Base-by-base conservation (phyloP, 2,888 invertebrate genomes). In the Dryocosmus kuriphilus region DNA sequence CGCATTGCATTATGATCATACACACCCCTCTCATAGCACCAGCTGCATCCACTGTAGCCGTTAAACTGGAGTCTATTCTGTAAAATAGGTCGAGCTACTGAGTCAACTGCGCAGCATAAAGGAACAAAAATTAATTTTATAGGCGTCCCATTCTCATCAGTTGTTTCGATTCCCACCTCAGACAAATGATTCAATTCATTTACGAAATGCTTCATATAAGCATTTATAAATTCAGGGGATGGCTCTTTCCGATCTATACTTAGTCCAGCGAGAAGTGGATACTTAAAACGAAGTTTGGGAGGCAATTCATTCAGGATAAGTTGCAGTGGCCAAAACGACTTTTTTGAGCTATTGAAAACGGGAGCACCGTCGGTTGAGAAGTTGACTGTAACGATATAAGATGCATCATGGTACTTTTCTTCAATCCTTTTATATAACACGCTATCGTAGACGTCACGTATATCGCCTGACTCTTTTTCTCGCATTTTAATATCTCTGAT, bases 71-170 rank as follows among this genome's bases (percentile, higher is more conserved):
- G n/a, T n/a, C n/a, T n/a, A n/a, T n/a, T n/a, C n/a, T n/a, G n/a
- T n/a, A n/a, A n/a, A n/a, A n/a, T n/a, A n/a, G n/a, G n/a, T n/a
- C n/a, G n/a, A n/a, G 82, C 83, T 27, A 79, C 74, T 24, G 81
- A 80, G 75, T 82, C 82, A 5, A 78, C 78, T 22, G 61, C 73
- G 55, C 80, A 81, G 35, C 79, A 78, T 8, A 83, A 74, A n/a
- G 79, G 65, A 62, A 78, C 73, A 14, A 80, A 19, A 41, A 65
- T 80, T 61, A 80, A 80, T 30, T 3, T 83, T 38, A 74, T 75
- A 16, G 24, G 78, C 30, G 61, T 22, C 2, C 67, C 76, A 19
- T 55, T 27, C 32, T 55, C 32, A 55, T 63, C 74, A n/a, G 62
- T 74, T 38, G 77, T 63, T 19, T 71, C 61, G 0, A 83, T 73